Conservation (phyloP, 2,797 vertebrate species). For the Austrolebias charrua region DNA sequence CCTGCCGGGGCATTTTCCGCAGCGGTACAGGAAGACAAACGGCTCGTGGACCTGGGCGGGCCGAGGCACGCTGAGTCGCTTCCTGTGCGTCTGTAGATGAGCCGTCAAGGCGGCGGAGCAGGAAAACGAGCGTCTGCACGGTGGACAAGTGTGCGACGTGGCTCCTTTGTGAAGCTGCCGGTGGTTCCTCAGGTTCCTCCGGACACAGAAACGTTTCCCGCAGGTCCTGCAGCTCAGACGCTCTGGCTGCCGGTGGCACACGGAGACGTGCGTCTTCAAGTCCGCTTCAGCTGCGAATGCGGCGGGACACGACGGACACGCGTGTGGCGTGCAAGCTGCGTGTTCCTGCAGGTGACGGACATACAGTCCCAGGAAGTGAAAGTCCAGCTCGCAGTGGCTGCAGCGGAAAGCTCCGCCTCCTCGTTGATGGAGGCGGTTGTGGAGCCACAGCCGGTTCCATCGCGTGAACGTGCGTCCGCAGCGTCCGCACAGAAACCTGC, state of each 20-base stretch:
- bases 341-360: constrained; percentile 58
- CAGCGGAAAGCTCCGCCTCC: constrained; percentile 43
- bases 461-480: constrained; percentile 45
- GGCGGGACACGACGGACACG: constrained; percentile 31
- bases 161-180: constrained; percentile 48
- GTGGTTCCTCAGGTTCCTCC: constrained; percentile 50
- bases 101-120: constrained; percentile 21
- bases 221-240: constrained; percentile 49
- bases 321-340: constrained; percentile 32
- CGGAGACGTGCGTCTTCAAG: constrained; percentile 26
- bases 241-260: constrained; percentile 22
- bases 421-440: constrained; percentile 29
- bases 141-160: constrained; percentile 31
- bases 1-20: constrained; percentile 45
- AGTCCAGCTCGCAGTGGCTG: constrained; percentile 46
- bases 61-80: constrained; percentile 2
- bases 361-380: constrained; percentile 53
- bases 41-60: constrained; percentile 39
- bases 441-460: constrained; percentile 45
- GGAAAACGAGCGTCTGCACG: constrained; percentile 36
- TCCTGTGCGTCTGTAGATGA: constrained; percentile 39
- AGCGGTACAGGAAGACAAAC: constrained; percentile 44
- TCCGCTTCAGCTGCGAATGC: constrained; percentile 21
- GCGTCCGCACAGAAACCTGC: constrained; percentile 33
- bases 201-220: constrained; percentile 48